Conservation (phyloP, 2,888 invertebrate species). For the Oscheius sp. region DNA sequence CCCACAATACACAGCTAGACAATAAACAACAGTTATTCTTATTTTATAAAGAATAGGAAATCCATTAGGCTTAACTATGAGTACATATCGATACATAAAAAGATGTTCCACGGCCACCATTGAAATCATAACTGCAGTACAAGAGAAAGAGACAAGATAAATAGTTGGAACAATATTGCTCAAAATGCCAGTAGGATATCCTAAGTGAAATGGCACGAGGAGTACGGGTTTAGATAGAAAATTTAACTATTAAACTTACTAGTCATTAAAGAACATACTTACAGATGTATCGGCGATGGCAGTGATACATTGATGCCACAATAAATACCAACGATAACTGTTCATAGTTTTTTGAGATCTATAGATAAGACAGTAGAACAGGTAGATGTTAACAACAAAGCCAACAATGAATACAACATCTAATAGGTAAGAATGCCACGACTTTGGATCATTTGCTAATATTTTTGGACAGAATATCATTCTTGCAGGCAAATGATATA, state of each 20-base stretch:
- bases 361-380: not conserved
- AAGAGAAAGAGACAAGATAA: not conserved
- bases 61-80: not conserved
- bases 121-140: not conserved
- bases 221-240: not conserved
- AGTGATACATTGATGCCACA: not conserved
- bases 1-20: not conserved
- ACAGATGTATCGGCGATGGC: not conserved
- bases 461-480: no score
- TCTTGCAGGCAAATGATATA: not conserved
- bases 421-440: no score
- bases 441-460: no score
- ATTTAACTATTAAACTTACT: not conserved
- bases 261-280: not conserved
- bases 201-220: not conserved
- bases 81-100: conserved; percentile 3
- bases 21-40: not conserved
- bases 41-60: not conserved
- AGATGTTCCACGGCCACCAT: not conserved
- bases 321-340: conserved; percentile 3
- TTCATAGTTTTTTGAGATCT: not conserved
- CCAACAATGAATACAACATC: no score
- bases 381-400: not conserved
- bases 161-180: not conserved
- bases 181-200: not conserved